Conservation (phyloP, 2,797 vertebrate genomes). For the Pangasius sanitwongsei region DNA sequence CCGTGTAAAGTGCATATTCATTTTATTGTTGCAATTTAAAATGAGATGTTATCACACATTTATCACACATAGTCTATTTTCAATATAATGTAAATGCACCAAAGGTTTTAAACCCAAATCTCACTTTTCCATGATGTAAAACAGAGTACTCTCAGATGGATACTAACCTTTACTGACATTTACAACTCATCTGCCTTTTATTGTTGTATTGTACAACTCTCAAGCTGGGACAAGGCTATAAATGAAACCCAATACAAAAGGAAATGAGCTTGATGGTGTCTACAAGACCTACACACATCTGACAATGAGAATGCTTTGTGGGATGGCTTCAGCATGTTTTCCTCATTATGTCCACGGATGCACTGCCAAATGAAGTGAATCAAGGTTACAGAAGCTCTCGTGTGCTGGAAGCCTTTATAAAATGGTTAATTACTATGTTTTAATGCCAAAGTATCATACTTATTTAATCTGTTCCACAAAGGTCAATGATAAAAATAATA, state of each 20-base stretch:
- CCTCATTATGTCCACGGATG: constrained; percentile 34
- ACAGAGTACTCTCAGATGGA: constrained; percentile 44
- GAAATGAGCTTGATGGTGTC: constrained; percentile 55
- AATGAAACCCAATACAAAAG: constrained; percentile 57
- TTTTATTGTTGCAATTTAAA: not conserved
- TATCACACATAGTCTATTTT: not conserved
- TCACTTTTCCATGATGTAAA: not conserved
- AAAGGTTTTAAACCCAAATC: constrained; percentile 21
- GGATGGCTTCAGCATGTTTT: constrained; percentile 38
- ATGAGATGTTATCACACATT: not conserved
- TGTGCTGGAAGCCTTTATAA: constrained; percentile 6
- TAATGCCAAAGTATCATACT: not conserved
- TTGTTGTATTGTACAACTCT: constrained; percentile 60
- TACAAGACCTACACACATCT: constrained; percentile 42
- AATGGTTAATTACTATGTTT: constrained; percentile 5
- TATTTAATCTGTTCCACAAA: not conserved
- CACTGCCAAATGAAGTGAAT: constrained; percentile 48
- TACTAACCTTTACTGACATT: constrained; percentile 61
- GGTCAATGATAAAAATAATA: not conserved
- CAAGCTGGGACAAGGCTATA: constrained; percentile 60
- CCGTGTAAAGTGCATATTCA: not conserved
- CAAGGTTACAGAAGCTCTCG: constrained; percentile 25
- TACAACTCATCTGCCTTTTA: constrained; percentile 68
- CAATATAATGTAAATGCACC: constrained; percentile 48
- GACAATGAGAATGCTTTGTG: constrained; percentile 46